phyloP scores from a whole-genome alignment of 2,888 invertebrate species.

The Eilema sororculum region DNA sequence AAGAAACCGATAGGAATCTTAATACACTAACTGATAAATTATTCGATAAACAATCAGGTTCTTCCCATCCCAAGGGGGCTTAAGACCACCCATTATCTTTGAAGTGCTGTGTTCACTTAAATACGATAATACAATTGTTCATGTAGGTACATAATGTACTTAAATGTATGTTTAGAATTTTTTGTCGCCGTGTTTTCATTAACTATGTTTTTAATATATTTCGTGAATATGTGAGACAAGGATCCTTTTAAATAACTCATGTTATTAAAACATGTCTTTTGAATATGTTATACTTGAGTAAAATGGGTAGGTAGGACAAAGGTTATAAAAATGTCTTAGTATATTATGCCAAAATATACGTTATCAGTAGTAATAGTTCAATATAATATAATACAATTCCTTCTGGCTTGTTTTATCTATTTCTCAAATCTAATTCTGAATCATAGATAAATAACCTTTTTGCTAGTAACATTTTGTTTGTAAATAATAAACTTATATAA shows the following conservation, averaged over 20 bases:
- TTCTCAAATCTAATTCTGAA: not conserved
- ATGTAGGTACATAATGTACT: too few relatives aligned
- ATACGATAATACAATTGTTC: not conserved
- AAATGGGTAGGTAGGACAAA: not conserved
- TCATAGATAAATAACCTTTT: not conserved
- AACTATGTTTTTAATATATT: not conserved
- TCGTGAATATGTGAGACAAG: not conserved
- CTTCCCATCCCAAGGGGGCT: not conserved
- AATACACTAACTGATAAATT: not conserved
- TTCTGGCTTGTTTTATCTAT: not conserved
- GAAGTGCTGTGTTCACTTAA: not conserved
- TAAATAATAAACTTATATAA: not conserved
- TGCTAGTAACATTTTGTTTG: not conserved
- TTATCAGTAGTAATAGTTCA: not conserved
- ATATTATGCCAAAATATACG: not conserved
- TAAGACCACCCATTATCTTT: not conserved
- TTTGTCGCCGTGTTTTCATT: not conserved
- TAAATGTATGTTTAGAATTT: too few relatives aligned
- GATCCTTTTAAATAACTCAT: not conserved
- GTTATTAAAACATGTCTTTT: not conserved
- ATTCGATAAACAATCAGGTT: not conserved
- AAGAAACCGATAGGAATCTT: conserved; percentile 6
- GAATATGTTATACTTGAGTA: too few relatives aligned
- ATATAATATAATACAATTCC: not conserved
- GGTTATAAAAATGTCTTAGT: not conserved